Evolutionary conservation across 2,113 vertebrate genomes (phyloP), one percentile per base, ranked within the genome.

Genomic region (Cinclus mexicanus): DNA sequence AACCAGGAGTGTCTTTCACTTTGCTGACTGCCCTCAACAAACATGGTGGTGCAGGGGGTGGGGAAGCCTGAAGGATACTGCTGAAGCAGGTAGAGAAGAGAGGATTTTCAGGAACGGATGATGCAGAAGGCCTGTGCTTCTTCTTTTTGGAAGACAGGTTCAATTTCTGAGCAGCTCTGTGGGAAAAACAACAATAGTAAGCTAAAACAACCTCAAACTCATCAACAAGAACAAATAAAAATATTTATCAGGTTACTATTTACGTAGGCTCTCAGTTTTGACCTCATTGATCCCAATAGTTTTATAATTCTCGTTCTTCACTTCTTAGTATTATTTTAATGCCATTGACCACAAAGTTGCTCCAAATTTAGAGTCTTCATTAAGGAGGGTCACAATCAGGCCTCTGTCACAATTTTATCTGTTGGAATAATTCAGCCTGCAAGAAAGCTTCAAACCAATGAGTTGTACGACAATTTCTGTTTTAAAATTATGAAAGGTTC

Each of bases 71-170:
- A 74, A 99, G 98, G 63, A 99, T 98, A 10, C 98, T 98, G 28
- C 99, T 99, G 97, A 99, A 99, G 96, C 98, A 99, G 72, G 99
- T 99, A 63, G 99, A 98, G 89, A 99, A 99, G 72, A 99, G 98
- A 23, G 98, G 98, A 3, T 98, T 98, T 86, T 99, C 99, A 6
- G 98, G 98, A 15, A 96, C 97, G 2, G 98, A 97, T 3, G 98
- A 97, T 2, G 99, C 94, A 7, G 98, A 98, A 39, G 98, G 97
- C 44, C 98, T 98, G 53, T 96, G 98, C 84, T 99, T 99, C 95
- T 99, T 99, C 98, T 99, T 99, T 97, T 99, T 99, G 63, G 99
- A 99, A 9, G 99, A 98, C 49, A 99, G 98, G 89, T 99, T 99
- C 92, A 99, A 94, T 97, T 99, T 99, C 97, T 99, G 99, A 92